Evolutionary conservation across 2,113 vertebrate genomes (phyloP).

Genomic region (Cyprinus carpio): DNA sequence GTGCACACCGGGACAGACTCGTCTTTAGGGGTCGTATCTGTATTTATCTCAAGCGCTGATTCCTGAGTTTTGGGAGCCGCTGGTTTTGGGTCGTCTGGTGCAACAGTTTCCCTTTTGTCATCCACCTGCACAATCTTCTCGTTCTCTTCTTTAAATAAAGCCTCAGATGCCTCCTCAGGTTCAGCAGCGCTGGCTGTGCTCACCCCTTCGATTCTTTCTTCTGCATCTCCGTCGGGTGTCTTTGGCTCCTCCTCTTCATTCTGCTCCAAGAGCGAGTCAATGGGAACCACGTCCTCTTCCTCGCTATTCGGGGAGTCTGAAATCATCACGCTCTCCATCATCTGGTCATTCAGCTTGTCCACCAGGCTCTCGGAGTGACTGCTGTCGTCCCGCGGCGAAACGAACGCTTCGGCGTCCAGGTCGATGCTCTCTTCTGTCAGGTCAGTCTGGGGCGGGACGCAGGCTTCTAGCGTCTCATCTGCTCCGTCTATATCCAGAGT

Average conservation of each 20-base stretch:
- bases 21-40: conserved; percentile 51
- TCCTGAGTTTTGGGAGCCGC: conserved; percentile 49
- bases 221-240: conserved; percentile 24
- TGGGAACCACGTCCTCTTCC: conserved; percentile 86
- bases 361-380: conserved; percentile 78
- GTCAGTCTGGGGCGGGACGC: conserved; percentile 7
- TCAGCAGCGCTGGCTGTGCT: conserved; percentile 57
- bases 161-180: conserved; percentile 52
- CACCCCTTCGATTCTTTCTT: conserved; percentile 37
- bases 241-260: conserved; percentile 61
- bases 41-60: conserved; percentile 21
- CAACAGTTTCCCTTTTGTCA: background rate
- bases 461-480: background rate
- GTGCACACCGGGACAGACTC: conserved; percentile 89
- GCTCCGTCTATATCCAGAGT: conserved; percentile 67
- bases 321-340: conserved; percentile 99
- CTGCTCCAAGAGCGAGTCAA: conserved; percentile 82
- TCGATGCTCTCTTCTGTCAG: conserved; percentile 84
- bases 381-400: conserved; percentile 83
- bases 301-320: conserved; percentile 97
- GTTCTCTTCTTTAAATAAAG: conserved; percentile 42
- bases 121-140: conserved; percentile 28
- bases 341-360: conserved; percentile 90
- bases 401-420: conserved; percentile 82
- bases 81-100: conserved; percentile 58